Evolutionary conservation across 2,797 vertebrate genomes (phyloP).

Genomic region (Pseudochirops cupreus): DNA sequence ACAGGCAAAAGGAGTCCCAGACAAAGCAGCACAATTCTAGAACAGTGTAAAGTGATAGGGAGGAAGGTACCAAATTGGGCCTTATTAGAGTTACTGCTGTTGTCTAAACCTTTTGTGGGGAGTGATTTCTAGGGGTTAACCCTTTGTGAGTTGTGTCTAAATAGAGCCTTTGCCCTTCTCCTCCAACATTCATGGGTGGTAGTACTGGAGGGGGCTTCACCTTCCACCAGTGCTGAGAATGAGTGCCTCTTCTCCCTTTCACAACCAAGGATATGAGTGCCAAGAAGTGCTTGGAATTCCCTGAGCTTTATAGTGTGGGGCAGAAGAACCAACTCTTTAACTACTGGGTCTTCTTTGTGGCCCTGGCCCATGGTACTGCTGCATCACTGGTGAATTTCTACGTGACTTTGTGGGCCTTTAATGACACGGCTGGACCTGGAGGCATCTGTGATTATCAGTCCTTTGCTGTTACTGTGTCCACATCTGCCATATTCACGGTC

Average conservation of each 20-base stretch:
- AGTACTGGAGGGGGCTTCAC: background rate
- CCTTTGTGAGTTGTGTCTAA: background rate
- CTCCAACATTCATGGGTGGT: background rate
- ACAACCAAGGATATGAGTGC: conserved; percentile 89
- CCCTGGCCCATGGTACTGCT: conserved; percentile 87
- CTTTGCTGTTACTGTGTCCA: conserved; percentile 88
- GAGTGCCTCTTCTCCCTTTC: background rate
- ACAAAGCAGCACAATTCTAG: background rate
- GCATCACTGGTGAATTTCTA: conserved; percentile 92
- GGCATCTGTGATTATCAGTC: conserved; percentile 89
- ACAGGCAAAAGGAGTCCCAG: background rate
- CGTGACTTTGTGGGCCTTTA: conserved; percentile 86
- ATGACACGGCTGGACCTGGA: conserved; percentile 71
- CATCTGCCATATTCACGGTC: conserved; percentile 86
- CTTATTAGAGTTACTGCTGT: background rate
- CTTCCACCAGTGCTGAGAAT: background rate
- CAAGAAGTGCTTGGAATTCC: conserved; percentile 87
- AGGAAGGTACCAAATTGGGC: background rate
- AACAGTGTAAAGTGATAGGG: background rate
- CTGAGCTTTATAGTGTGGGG: conserved; percentile 88
- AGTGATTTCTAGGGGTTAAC: background rate
- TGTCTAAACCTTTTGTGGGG: background rate
- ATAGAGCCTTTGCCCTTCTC: background rate
- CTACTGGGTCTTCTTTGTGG: conserved; percentile 82
- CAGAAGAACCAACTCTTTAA: conserved; percentile 90